phyloP scores from a whole-genome alignment of 1,140 invertebrate genomes.

The Triops cancriformis region DNA sequence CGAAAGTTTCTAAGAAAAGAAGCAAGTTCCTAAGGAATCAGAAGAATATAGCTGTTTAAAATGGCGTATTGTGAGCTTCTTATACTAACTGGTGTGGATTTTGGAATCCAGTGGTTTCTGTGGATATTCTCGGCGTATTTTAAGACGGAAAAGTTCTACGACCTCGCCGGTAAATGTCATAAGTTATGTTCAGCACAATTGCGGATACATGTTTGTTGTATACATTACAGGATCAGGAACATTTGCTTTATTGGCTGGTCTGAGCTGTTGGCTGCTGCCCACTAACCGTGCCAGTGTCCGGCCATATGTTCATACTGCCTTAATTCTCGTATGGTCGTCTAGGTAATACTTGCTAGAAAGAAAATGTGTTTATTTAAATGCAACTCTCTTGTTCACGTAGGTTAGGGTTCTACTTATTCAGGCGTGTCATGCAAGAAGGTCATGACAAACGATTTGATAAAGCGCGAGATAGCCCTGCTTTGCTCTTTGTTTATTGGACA shows the following conservation, averaged over 20 bases:
- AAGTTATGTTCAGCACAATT: not conserved
- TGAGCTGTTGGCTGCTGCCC: constrained; percentile 35
- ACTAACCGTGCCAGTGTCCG: constrained; percentile 30
- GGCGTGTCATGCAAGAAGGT: constrained; percentile 39
- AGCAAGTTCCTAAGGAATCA: too few relatives aligned
- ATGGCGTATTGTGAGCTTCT: constrained; percentile 5
- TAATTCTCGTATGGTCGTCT: constrained; percentile 39
- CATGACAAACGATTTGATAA: constrained; percentile 40
- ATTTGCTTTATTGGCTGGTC: constrained; percentile 36
- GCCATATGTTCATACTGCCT: constrained; percentile 38
- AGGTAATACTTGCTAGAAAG: too few relatives aligned
- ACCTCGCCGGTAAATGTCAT: constrained; percentile 38
- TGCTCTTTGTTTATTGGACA: constrained; percentile 40
- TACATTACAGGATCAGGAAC: constrained; percentile 35
- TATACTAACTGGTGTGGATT: constrained; percentile 35
- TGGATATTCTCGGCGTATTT: constrained; percentile 37
- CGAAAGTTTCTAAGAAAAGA: too few relatives aligned
- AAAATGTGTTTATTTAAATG: too few relatives aligned
- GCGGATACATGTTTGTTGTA: not conserved
- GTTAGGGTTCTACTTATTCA: constrained; percentile 40
- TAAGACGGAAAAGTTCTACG: constrained; percentile 44
- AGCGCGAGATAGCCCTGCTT: constrained; percentile 35
- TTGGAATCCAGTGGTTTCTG: constrained; percentile 40
- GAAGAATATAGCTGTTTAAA: not conserved
- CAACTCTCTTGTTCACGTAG: constrained; percentile 32